Conservation (phyloP, 2,888 invertebrate species). For the Tromatobia lineatoria region DNA sequence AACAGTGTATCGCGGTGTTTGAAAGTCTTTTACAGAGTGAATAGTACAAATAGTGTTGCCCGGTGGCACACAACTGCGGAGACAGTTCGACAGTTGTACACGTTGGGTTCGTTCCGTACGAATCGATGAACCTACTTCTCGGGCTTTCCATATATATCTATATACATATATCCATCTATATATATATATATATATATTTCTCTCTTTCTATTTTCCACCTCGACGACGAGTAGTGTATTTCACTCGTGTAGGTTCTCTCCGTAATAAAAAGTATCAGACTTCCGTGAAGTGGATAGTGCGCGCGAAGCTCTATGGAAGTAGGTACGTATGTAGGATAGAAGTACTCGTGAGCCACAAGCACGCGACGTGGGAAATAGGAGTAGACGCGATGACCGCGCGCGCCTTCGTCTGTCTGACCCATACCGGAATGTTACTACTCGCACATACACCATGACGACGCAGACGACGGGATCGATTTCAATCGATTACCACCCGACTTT, state of each 20-base stretch:
- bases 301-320: background rate
- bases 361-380: constrained; percentile 14
- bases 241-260: constrained; percentile 36
- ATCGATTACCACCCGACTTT: background rate
- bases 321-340: background rate
- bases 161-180: background rate
- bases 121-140: constrained; percentile 58
- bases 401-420: constrained; percentile 30
- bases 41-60: background rate
- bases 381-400: background rate
- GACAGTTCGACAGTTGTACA: constrained; percentile 45
- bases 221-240: constrained; percentile 15
- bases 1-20: background rate
- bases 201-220: constrained; percentile 3
- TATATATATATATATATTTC: background rate
- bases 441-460: background rate
- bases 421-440: constrained; percentile 34
- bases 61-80: background rate
- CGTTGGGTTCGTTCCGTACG: background rate
- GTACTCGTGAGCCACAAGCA: background rate
- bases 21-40: background rate
- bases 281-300: constrained; percentile 13
- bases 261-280: constrained; percentile 22
- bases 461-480: constrained; percentile 33
- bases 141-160: background rate